Conservation (phyloP, 2,888 invertebrate species). For the Seira musarum region DNA sequence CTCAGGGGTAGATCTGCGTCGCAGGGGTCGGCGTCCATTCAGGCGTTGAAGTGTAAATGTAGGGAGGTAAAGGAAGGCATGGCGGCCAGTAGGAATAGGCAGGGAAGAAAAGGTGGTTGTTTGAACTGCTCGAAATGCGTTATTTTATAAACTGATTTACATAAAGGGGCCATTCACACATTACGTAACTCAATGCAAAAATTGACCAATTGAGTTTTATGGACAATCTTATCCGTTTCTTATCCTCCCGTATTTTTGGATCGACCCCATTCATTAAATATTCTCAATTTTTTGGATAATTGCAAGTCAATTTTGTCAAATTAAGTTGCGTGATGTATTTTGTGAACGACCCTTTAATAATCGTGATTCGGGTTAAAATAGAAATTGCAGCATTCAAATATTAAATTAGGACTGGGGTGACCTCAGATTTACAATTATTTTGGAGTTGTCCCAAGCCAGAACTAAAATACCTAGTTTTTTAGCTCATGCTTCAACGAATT, state of each 20-base stretch:
- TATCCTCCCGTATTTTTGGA: neutral
- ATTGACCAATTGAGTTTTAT: conserved; percentile 4
- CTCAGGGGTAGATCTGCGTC: conserved; percentile 24
- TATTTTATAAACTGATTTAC: conserved; percentile 32
- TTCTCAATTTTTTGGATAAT: neutral
- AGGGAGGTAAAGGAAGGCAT: conserved; percentile 22
- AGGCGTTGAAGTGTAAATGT: conserved; percentile 42
- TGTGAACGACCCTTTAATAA: no score
- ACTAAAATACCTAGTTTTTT: no score
- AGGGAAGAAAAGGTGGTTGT: conserved; percentile 20
- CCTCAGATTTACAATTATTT: no score
- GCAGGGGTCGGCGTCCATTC: conserved; percentile 17
- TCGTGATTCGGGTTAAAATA: no score
- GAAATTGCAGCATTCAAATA: no score
- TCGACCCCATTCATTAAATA: no score
- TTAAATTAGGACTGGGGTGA: no score
- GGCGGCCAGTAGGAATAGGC: no score
- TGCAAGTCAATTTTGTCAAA: neutral
- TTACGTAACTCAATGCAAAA: no score
- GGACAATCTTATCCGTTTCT: neutral
- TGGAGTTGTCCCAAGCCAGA: no score
- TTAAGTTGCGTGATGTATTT: neutral
- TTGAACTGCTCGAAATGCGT: conserved; percentile 40
- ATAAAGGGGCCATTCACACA: no score
- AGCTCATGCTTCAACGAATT: no score